phyloP scores from a whole-genome alignment of 2,888 invertebrate species.

The Drosophila paucipuncta region DNA sequence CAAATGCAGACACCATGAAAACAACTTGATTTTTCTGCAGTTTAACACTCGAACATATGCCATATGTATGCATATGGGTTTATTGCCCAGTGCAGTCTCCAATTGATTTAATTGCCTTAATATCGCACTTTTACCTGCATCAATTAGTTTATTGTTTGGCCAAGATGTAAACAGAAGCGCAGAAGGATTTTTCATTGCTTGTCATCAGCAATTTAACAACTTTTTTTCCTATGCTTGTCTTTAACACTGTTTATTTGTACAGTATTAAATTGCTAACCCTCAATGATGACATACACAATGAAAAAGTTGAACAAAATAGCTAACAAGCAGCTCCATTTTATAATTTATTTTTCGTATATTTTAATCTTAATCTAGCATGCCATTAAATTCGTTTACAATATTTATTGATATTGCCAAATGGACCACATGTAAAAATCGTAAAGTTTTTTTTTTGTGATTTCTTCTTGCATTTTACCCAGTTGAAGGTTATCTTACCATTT shows the following conservation, averaged over 20 bases:
- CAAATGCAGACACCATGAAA: not conserved
- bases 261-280: not conserved
- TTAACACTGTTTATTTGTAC: not conserved
- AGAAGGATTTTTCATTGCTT: not conserved
- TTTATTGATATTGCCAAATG: constrained; percentile 7
- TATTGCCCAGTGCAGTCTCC: not conserved
- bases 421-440: not conserved
- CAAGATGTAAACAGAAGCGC: not conserved
- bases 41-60: not conserved
- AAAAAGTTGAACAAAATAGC: not conserved
- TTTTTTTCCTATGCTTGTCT: not conserved
- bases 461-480: not conserved
- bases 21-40: constrained; percentile 23
- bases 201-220: not conserved
- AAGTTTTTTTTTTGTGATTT: not conserved
- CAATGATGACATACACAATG: not conserved
- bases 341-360: not conserved
- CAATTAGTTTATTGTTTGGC: constrained; percentile 49
- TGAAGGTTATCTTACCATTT: not conserved
- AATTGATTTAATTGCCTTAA: constrained; percentile 41
- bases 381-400: constrained; percentile 10
- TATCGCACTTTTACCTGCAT: constrained; percentile 37
- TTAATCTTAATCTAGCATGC: not conserved
- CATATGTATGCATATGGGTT: not conserved
- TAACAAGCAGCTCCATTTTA: not conserved